Evolutionary conservation across 2,797 vertebrate species (phyloP).

Genomic region (Diglossa cyanea): DNA sequence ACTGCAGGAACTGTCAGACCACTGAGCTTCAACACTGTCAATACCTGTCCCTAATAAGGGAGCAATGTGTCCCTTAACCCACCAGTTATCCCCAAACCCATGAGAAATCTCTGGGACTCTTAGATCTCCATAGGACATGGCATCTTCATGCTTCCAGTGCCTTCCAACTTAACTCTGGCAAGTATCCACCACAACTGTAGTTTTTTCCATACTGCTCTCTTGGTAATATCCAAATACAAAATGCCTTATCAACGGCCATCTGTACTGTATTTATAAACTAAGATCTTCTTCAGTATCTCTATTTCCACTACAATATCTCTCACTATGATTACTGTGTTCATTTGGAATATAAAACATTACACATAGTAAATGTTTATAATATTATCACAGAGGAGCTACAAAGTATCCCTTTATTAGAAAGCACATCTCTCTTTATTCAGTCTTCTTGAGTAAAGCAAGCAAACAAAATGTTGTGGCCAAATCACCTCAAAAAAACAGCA

Average conservation of each 20-base stretch:
- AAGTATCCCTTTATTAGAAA: neutral
- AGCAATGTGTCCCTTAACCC: neutral
- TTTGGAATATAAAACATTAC: neutral
- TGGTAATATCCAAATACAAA: neutral
- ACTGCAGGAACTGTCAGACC: neutral
- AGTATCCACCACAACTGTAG: neutral
- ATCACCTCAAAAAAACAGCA: neutral
- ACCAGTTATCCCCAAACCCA: neutral
- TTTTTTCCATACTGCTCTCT: neutral
- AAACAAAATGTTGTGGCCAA: neutral
- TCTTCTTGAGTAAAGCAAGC: neutral
- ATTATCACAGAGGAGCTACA: neutral
- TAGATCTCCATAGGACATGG: rapidly evolving
- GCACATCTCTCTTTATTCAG: neutral
- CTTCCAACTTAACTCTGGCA: neutral
- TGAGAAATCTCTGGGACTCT: neutral
- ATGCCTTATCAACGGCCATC: neutral
- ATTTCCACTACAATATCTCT: neutral
- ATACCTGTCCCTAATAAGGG: rapidly evolving
- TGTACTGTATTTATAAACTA: neutral
- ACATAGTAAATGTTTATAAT: neutral
- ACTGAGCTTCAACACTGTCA: neutral
- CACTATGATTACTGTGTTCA: neutral
- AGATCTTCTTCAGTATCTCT: neutral
- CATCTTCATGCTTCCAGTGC: neutral